Percentiles rank a stretch among this genome's conserved stretches.
Evolutionary conservation across 1,140 invertebrate species (phyloP).

Genomic region (Drosophila repletoides): DNA sequence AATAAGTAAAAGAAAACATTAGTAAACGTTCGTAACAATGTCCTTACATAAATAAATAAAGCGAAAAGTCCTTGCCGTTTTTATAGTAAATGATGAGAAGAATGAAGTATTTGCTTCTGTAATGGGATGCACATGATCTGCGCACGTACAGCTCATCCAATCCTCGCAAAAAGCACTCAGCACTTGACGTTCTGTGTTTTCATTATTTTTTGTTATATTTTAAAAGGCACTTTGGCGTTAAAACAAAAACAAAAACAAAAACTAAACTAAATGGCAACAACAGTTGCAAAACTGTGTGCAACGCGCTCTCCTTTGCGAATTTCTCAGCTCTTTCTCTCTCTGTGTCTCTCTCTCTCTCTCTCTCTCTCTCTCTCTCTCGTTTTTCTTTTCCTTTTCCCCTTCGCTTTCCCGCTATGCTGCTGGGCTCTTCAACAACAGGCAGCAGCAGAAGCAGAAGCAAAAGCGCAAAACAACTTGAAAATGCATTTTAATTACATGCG

Average conservation of each 20-base stretch:
- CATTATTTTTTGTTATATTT: constrained; percentile 37
- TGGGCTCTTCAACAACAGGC: constrained; percentile 27
- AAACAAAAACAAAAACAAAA: constrained; percentile 41
- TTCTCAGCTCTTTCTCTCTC: background rate
- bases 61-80: no score
- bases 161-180: constrained; percentile 15
- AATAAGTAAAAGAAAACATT: no score
- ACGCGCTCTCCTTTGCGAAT: constrained; percentile 12
- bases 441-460: constrained; percentile 15
- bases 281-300: constrained; percentile 50
- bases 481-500: constrained; percentile 73
- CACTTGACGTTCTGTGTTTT: constrained; percentile 26
- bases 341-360: background rate
- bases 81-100: no score
- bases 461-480: constrained; percentile 60
- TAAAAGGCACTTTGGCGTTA: constrained; percentile 52
- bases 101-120: no score
- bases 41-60: no score
- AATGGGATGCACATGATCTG: constrained; percentile 21
- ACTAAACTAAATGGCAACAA: constrained; percentile 60
- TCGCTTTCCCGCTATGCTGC: background rate
- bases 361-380: background rate
- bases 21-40: no score
- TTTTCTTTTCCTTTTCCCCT: background rate
- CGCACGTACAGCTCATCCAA: background rate